These are phyloP conservation scores for Torymus auratus DNA, from an alignment of 2,888 invertebrate species.

Conservation along the genomic window DNA sequence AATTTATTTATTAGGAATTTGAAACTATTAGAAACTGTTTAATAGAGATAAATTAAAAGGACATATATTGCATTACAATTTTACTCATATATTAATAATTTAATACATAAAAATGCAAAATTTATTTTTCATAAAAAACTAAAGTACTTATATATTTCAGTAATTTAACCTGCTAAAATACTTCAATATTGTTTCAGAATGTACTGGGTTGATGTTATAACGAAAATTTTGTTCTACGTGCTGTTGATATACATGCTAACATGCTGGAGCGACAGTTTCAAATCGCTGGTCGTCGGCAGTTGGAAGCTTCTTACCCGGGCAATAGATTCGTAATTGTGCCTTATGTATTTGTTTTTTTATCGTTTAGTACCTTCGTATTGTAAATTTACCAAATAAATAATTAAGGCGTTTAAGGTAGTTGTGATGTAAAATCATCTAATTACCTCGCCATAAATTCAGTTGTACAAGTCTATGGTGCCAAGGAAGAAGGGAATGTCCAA, in stretches of 20 bases:
- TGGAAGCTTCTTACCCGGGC: conserved; percentile 60
- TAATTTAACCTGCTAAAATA: conserved; percentile 13
- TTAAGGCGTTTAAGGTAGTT: conserved; percentile 41
- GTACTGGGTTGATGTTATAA: conserved; percentile 89
- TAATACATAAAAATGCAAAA: too few species aligned
- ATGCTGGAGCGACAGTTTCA: conserved; percentile 72
- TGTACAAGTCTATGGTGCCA: too few species aligned
- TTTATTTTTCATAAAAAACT: too few species aligned
- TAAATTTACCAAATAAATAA: conserved; percentile 67
- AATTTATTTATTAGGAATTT: not conserved
- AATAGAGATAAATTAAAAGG: not conserved
- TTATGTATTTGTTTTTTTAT: conserved; percentile 52
- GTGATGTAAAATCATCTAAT: conserved; percentile 29
- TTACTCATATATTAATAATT: too few species aligned
- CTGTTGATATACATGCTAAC: conserved; percentile 78
- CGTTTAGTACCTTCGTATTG: conserved; percentile 61
- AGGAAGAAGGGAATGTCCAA: too few species aligned
- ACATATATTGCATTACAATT: too few species aligned
- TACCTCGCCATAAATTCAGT: conserved; percentile 20
- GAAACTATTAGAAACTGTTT: not conserved
- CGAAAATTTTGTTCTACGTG: conserved; percentile 83
- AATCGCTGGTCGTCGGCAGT: conserved; percentile 65
- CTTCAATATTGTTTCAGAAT: conserved; percentile 81
- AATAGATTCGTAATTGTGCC: conserved; percentile 47
- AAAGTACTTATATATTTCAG: not conserved